Percentiles rank a stretch among this genome's conserved stretches.
Evolutionary conservation across 92 coral and sea anemone species (phyloP).

Genomic region (Phenganax stokvisi): DNA sequence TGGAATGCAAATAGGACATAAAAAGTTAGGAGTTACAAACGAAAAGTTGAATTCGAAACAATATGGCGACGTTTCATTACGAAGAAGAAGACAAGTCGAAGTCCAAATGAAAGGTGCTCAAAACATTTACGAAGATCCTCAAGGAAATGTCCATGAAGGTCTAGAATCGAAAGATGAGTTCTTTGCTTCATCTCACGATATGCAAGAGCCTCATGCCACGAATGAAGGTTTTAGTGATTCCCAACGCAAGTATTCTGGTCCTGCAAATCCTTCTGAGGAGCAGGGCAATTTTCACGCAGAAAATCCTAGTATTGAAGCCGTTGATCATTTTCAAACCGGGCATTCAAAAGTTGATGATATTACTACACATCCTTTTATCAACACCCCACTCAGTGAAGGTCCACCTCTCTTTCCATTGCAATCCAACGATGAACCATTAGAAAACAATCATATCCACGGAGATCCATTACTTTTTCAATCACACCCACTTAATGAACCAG

Average conservation of each 20-base stretch:
- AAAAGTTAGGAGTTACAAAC: too few species aligned
- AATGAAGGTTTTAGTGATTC: too few species aligned
- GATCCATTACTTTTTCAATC: too few species aligned
- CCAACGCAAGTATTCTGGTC: too few species aligned
- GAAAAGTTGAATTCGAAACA: neutral
- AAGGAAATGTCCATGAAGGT: neutral
- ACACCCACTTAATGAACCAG: too few species aligned
- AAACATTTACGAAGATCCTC: conserved; percentile 5
- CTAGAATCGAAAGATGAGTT: too few species aligned
- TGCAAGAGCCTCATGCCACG: too few species aligned
- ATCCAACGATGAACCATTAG: neutral
- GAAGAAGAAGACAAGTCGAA: conserved; percentile 15
- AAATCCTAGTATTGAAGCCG: neutral
- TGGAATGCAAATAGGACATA: too few species aligned
- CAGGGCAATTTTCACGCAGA: too few species aligned
- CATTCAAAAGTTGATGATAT: neutral
- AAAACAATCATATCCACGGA: too few species aligned
- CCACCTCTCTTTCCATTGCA: neutral
- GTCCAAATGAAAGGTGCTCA: conserved; percentile 1
- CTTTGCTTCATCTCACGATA: too few species aligned
- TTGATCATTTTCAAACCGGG: neutral
- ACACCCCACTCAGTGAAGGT: neutral
- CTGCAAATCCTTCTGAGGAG: too few species aligned
- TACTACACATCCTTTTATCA: neutral
- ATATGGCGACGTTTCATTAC: neutral